phyloP scores from a whole-genome alignment of 2,888 invertebrate genomes.

The Acleris holmiana region DNA sequence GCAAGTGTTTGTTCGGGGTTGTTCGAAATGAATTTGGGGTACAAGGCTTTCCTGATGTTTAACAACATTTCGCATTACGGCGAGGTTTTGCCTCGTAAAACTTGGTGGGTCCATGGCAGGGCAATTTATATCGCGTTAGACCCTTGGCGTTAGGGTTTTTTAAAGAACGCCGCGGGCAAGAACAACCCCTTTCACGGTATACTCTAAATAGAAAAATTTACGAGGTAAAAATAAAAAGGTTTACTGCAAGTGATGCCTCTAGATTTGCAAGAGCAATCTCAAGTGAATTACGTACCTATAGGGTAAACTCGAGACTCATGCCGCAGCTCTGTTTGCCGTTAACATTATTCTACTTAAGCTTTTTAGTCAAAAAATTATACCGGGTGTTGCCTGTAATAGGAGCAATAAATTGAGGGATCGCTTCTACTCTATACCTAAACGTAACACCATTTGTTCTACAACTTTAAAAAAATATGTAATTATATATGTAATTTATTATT shows the following conservation, averaged over 20 bases:
- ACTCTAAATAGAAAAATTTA: slow-evolving; percentile 43
- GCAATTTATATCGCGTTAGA: slow-evolving; percentile 64
- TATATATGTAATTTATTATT: too few relatives aligned
- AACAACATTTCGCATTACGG: slow-evolving; percentile 46
- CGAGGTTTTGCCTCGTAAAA: slow-evolving; percentile 50
- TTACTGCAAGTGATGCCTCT: slow-evolving; percentile 30
- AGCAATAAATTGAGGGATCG: too few relatives aligned
- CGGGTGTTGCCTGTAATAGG: too few relatives aligned
- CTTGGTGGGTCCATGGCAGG: slow-evolving; percentile 40
- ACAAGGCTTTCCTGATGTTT: slow-evolving; percentile 47
- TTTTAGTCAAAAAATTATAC: too few relatives aligned
- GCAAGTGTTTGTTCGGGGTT: slow-evolving; percentile 23
- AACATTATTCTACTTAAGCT: too few relatives aligned
- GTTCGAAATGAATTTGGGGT: slow-evolving; percentile 31
- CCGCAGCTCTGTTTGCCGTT: too few relatives aligned
- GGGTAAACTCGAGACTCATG: too few relatives aligned
- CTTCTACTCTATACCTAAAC: too few relatives aligned
- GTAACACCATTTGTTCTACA: too few relatives aligned
- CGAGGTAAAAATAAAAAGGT: slow-evolving; percentile 48
- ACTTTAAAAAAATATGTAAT: too few relatives aligned
- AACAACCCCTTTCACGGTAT: slow-evolving; percentile 48
- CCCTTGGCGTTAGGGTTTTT: slow-evolving; percentile 47
- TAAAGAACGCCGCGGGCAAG: slow-evolving; percentile 43
- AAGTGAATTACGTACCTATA: background rate
- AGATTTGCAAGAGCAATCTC: slow-evolving; percentile 5